These are phyloP conservation scores for Heterodera filipjevi DNA, from an alignment of 2,888 invertebrate species.

Conservation along the genomic window DNA sequence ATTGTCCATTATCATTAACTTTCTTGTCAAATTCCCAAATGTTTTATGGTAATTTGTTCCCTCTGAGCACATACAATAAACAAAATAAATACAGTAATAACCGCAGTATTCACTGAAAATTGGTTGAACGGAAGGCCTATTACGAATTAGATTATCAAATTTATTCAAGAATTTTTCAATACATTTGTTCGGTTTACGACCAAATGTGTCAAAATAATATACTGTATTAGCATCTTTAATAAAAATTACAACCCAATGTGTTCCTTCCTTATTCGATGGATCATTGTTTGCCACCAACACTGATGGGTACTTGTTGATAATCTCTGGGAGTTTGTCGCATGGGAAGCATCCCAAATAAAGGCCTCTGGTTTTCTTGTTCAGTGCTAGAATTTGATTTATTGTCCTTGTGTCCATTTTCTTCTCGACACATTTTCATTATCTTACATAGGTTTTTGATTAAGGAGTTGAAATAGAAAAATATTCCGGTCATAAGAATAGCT, in stretches of 20 bases:
- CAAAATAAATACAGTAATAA: conserved; percentile 2
- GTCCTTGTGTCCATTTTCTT: background rate
- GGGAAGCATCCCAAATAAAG: background rate
- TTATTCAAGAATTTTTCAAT: background rate
- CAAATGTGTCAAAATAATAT: background rate
- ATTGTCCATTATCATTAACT: background rate
- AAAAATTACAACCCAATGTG: background rate
- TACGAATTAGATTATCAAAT: background rate
- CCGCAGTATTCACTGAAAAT: background rate
- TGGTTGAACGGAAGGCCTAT: background rate
- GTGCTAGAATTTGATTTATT: background rate
- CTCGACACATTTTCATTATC: background rate
- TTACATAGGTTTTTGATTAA: background rate
- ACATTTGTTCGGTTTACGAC: background rate
- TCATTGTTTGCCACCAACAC: background rate
- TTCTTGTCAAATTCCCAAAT: background rate
- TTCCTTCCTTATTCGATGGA: background rate
- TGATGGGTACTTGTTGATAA: background rate
- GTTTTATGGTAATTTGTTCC: background rate
- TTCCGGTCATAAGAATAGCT: background rate
- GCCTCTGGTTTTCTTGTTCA: background rate
- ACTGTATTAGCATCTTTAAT: background rate
- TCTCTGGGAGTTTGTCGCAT: background rate
- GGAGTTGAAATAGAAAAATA: background rate
- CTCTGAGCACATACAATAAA: background rate